Evolutionary conservation across 2,113 vertebrate genomes (phyloP).

Genomic region (Ornithorhynchus anatinus): DNA sequence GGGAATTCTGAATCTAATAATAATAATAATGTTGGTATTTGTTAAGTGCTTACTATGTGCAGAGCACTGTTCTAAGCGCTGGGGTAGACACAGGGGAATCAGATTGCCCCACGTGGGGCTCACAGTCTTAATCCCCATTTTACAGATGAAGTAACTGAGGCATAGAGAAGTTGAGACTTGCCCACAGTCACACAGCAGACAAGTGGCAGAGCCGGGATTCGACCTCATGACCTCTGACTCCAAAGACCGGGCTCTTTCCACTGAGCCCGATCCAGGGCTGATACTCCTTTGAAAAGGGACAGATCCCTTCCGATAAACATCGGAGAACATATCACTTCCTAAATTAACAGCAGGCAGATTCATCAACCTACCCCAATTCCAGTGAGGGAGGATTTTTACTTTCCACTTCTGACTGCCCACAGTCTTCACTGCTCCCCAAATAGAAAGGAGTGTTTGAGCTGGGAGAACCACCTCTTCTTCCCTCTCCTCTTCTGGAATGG

Average conservation of each 20-base stretch:
- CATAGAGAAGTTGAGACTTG: too few relatives aligned
- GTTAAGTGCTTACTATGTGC: too few relatives aligned
- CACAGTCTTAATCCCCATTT: too few relatives aligned
- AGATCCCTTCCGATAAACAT: not conserved
- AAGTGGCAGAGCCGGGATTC: too few relatives aligned
- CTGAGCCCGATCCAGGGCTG: conserved; percentile 5
- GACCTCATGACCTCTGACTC: too few relatives aligned
- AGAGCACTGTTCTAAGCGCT: too few relatives aligned
- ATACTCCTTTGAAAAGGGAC: not conserved
- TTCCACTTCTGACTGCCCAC: conserved; percentile 7
- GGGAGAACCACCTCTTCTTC: not conserved
- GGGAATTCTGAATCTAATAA: not conserved
- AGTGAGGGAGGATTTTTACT: conserved; percentile 1
- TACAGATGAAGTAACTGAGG: too few relatives aligned
- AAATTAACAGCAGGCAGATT: conserved; percentile 4
- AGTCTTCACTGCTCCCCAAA: conserved; percentile 3
- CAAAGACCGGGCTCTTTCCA: too few relatives aligned
- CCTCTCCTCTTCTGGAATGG: not conserved
- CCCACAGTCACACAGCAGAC: too few relatives aligned
- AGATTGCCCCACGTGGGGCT: too few relatives aligned
- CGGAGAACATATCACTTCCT: not conserved
- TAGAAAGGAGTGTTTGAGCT: not conserved
- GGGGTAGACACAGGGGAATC: too few relatives aligned
- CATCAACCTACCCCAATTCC: conserved; percentile 5
- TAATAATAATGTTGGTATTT: too few relatives aligned